These are phyloP conservation scores for Pedicia rivosa DNA, from an alignment of 2,888 invertebrate genomes.

Conservation along the genomic window DNA sequence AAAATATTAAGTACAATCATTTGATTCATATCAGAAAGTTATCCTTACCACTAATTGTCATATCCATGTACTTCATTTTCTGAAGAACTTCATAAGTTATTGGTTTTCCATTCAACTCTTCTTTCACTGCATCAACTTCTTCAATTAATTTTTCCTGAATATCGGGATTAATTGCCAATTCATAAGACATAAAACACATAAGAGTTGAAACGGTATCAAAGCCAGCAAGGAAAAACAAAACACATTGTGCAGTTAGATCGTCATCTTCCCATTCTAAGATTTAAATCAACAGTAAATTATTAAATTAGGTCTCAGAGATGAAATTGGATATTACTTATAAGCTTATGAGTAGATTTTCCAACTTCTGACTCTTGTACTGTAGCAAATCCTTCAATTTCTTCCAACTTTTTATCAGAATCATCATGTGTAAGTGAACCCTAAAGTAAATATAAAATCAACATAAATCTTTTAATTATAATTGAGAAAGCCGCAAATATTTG, in stretches of 20 bases:
- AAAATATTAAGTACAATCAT: no score
- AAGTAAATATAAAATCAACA: no score
- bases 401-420: no score
- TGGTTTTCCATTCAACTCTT: conserved; percentile 26
- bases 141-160: conserved; percentile 36
- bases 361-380: no score
- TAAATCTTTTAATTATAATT: no score
- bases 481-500: no score
- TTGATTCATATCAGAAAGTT: no score
- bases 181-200: conserved; percentile 37
- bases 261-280: conserved; percentile 27
- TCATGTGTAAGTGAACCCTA: no score
- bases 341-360: no score
- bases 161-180: conserved; percentile 40
- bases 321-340: no score
- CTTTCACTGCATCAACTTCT: conserved; percentile 36
- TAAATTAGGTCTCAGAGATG: neutral
- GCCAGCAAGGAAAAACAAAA: conserved; percentile 39
- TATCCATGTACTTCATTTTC: conserved; percentile 42
- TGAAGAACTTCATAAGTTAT: conserved; percentile 38
- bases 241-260: conserved; percentile 40
- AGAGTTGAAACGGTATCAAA: conserved; percentile 33
- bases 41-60: conserved; percentile 17
- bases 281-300: no score
- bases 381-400: no score